Conservation (phyloP, 2,797 vertebrate species). For the Microcaecilia unicolor region DNA sequence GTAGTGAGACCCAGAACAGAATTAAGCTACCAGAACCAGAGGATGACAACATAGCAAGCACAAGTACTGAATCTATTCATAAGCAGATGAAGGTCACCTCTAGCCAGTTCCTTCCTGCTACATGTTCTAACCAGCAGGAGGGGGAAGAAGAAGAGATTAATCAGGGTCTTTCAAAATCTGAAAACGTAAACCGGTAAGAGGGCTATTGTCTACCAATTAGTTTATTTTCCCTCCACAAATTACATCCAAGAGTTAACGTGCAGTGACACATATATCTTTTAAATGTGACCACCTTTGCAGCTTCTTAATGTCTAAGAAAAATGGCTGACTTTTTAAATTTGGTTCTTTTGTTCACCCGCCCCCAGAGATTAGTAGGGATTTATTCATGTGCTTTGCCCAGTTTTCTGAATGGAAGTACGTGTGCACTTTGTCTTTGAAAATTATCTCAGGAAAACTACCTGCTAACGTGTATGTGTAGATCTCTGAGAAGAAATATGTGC, state of each 20-base stretch:
- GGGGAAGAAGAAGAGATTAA: conserved; percentile 20
- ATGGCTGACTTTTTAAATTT: too few relatives aligned
- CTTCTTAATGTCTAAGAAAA: too few relatives aligned
- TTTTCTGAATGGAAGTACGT: too few relatives aligned
- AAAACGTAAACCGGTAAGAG: conserved; percentile 43
- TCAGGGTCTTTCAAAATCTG: conserved; percentile 5
- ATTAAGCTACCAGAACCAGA: conserved; percentile 28
- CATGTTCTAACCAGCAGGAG: conserved; percentile 39
- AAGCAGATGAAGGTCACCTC: conserved; percentile 19
- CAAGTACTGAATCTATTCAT: conserved; percentile 36
- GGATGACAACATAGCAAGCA: conserved; percentile 46
- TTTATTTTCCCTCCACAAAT: background rate
- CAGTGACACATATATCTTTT: background rate
- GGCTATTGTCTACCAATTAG: background rate
- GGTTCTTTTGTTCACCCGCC: too few relatives aligned
- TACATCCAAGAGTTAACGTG: background rate
- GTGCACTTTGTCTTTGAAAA: too few relatives aligned
- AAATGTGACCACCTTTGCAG: too few relatives aligned
- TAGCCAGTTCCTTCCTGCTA: conserved; percentile 45
- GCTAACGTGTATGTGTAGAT: too few relatives aligned
- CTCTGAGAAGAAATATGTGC: too few relatives aligned
- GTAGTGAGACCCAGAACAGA: conserved; percentile 3
- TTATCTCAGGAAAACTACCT: too few relatives aligned
- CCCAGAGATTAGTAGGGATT: too few relatives aligned
- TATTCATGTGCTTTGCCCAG: too few relatives aligned